Evolutionary conservation across 2,888 invertebrate genomes (phyloP), one percentile per base, ranked within the genome.

Genomic region (Caenorhabditis imperialis): DNA sequence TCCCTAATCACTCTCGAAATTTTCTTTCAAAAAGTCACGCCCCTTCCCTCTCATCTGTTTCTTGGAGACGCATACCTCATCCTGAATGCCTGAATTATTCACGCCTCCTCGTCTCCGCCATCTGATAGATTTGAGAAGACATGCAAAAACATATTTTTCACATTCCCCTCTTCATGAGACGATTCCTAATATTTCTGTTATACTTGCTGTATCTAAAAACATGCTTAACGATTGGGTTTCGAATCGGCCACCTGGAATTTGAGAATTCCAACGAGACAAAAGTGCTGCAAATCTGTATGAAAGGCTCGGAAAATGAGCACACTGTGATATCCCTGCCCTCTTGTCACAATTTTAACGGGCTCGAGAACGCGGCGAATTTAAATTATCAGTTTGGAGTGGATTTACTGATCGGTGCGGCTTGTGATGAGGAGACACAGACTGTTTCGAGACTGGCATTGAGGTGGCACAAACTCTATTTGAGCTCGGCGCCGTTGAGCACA

Each of bases 271-370:
- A 74, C 38, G 74, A 74, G 42, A 62, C 74, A 5, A 16, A 25
- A 12, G 53, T 74, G n/a, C 23, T 74, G 22, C 51, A 62, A n/a
- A 74, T 74, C 53, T 74, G 74, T 50, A 61, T 69, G 67, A 37
- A 50, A 16, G 38, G 50, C 6, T 30, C 61, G 4, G 33, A 38
- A 8, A 33, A 25, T 14, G 42, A 74, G n/a, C 61, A 74, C 16
- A 62, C 54, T 38, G 25, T 81, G 23, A 63, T 77, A 12, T 67
- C 73, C 27, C 75, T 79, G 2, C 73, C 77, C 1, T 70, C 81
- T 25, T 81, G 81, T 37, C 57, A 77, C 16, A 73, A 79, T n/a
- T 81, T 79, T 62, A 77, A 70, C 51, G 81, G 81, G 8, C 65
- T 81, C 1, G 81, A 81, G 18, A 78, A 79, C 48, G 81, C 77